Conservation (phyloP, 2,113 vertebrate genomes). For the Nothoprocta pentlandii region DNA sequence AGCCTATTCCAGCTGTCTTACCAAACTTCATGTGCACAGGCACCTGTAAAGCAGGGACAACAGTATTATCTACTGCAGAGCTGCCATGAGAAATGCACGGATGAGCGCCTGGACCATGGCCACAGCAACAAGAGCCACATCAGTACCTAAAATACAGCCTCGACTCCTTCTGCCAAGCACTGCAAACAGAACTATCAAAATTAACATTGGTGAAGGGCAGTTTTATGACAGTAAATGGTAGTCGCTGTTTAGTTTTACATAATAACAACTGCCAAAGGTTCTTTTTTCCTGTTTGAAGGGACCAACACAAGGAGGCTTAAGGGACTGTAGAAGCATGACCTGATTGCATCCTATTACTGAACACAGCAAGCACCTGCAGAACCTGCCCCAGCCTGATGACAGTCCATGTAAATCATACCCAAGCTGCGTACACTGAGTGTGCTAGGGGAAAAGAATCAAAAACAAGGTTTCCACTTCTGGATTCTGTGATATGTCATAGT, state of each 20-base stretch:
- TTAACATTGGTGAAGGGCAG: neutral
- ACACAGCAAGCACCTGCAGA: neutral
- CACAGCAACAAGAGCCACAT: neutral
- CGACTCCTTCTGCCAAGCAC: neutral
- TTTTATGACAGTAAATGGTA: slow-evolving; percentile 1
- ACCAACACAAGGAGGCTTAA: neutral
- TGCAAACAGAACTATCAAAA: neutral
- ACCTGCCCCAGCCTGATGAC: neutral
- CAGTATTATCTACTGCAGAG: neutral
- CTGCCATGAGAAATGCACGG: neutral
- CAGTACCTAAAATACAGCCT: neutral
- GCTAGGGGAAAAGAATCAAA: neutral
- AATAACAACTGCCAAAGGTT: neutral
- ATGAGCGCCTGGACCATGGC: neutral
- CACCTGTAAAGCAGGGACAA: neutral
- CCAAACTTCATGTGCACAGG: neutral
- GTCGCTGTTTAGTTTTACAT: neutral
- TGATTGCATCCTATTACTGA: neutral
- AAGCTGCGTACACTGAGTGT: neutral
- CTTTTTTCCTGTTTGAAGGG: neutral
- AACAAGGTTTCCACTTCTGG: neutral
- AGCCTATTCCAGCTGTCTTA: neutral
- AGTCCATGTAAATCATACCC: neutral
- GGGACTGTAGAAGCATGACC: neutral
- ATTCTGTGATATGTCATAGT: neutral